Percentiles rank a stretch among this genome's conserved stretches.
phyloP scores from a whole-genome alignment of 2,113 vertebrate species.

The Podocnemis expansa region DNA sequence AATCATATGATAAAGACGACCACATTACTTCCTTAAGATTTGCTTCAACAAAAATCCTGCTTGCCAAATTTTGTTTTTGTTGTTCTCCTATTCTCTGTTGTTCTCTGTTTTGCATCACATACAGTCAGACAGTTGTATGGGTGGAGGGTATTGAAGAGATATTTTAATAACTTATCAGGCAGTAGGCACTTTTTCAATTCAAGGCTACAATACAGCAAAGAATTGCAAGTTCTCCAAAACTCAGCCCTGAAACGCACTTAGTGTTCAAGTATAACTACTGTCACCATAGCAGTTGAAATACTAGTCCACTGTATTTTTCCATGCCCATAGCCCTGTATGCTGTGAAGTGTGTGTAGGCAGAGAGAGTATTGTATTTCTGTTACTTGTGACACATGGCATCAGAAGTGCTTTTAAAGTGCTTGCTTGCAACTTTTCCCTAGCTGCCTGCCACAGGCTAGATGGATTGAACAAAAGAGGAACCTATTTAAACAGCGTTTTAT shows the following conservation, averaged over 20 bases:
- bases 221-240: neutral
- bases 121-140: neutral
- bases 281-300: slow-evolving; percentile 18
- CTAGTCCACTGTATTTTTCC: neutral
- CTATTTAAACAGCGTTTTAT: neutral
- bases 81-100: neutral
- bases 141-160: neutral
- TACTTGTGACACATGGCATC: slow-evolving; percentile 13
- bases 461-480: neutral
- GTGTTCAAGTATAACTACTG: neutral
- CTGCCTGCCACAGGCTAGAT: neutral
- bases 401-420: neutral
- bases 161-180: neutral
- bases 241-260: neutral
- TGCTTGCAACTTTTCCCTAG: neutral
- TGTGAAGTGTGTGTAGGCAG: neutral
- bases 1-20: neutral
- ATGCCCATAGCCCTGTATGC: neutral
- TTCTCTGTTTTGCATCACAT: neutral
- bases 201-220: neutral
- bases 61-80: neutral
- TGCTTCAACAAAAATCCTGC: neutral
- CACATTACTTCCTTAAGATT: neutral
- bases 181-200: neutral
- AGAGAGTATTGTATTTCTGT: slow-evolving; percentile 13